Evolutionary conservation across 2,888 invertebrate genomes (phyloP).

Genomic region (Melanophora roralis): DNA sequence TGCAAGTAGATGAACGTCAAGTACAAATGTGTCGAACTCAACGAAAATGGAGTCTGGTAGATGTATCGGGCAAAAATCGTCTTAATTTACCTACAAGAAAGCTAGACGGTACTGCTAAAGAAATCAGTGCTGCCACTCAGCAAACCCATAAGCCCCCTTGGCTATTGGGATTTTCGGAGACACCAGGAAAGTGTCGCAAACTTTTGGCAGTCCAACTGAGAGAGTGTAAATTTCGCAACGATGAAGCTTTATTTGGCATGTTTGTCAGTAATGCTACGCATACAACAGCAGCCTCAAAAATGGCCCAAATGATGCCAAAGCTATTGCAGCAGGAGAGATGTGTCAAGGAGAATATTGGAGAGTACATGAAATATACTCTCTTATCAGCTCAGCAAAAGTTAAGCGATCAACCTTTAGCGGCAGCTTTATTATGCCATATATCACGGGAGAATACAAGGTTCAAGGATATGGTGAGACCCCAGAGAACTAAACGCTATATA

Average conservation of each 20-base stretch:
- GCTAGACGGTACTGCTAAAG: slow-evolving; percentile 75
- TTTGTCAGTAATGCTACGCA: slow-evolving; percentile 88
- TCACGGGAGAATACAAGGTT: slow-evolving; percentile 80
- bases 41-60: slow-evolving; percentile 88
- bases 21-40: slow-evolving; percentile 88
- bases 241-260: slow-evolving; percentile 87
- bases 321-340: slow-evolving; percentile 88
- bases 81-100: slow-evolving; percentile 81
- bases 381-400: slow-evolving; percentile 87
- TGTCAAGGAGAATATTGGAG: slow-evolving; percentile 87
- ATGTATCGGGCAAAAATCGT: slow-evolving; percentile 88
- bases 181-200: slow-evolving; percentile 85
- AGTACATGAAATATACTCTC: slow-evolving; percentile 91
- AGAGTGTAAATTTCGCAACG: slow-evolving; percentile 85
- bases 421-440: slow-evolving; percentile 86
- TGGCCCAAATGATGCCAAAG: slow-evolving; percentile 87
- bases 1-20: slow-evolving; percentile 90
- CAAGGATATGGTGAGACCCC: slow-evolving; percentile 79
- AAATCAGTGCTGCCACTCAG: slow-evolving; percentile 81
- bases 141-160: slow-evolving; percentile 84
- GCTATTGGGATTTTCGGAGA: slow-evolving; percentile 91
- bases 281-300: slow-evolving; percentile 82
- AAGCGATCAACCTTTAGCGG: slow-evolving; percentile 85
- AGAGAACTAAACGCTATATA: slow-evolving; percentile 80
- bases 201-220: slow-evolving; percentile 88